Evolutionary conservation across 2,888 invertebrate species (phyloP), one percentile per base, ranked within the genome.

Genomic region (Agriotes lineatus): DNA sequence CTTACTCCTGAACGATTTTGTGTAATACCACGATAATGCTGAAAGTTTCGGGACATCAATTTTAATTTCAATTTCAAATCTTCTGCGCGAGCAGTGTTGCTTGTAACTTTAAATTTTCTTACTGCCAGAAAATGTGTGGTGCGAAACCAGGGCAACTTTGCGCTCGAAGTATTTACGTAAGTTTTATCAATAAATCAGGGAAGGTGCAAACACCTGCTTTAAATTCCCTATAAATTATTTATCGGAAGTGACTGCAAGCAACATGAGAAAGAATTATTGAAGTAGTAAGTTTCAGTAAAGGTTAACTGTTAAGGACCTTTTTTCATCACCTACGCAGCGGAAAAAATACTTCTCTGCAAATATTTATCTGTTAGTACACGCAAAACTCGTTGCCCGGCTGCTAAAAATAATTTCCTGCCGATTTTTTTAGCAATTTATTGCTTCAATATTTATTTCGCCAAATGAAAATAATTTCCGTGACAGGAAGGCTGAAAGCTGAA

Each of bases 171-270:
- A 33, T 52, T 52, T 52, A 52, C 52, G 52, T 52, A 52, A 54
- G 42, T 30, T 58, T 58, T 58, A 58, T 42, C 59, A 45, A 59
- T 59, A 59, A 59, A 59, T 59, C 59, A 59, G 45, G 4, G 44
- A 39, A 44, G 22, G 59, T 30, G 45, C 59, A 33, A 44, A 35
- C 44, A 59, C 33, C 45, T 45, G 45, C 44, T 59, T 59, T 59
- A 45, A 45, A 45, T 59, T 59, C 45, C 10, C 44, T 45, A 59
- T 59, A 59, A 44, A 59, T 59, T 59, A 59, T 59, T 59, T 59
- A 59, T 59, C 30, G 59, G 22, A 59, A 45, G 45, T 25, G 33
- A 45, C 45, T 33, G 30, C 16, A 19, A 19, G 18, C 45, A 33
- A 33, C 39, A 20, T 25, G 57, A 42, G 45, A 59, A 45, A 45